Base-by-base conservation (phyloP, 2,888 invertebrate genomes). In the Drosophila recens region DNA sequence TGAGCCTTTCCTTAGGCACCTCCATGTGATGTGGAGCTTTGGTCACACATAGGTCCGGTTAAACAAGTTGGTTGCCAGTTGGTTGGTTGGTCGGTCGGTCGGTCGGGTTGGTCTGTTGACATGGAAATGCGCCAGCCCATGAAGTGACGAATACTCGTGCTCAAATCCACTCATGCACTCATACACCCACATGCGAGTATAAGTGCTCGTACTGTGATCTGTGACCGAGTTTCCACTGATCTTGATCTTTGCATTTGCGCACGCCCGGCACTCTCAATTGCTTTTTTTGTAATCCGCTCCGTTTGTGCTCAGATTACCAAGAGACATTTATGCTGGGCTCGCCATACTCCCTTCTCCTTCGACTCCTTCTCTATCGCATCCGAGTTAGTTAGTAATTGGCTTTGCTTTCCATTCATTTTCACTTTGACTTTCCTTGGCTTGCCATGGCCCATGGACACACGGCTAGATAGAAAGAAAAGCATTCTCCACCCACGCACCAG, bases 371-470 rank as follows among this genome's bases (percentile, higher is more conserved):
- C 45, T 27, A 45, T 27, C 13, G 27, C 13, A n/a, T 58, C 20
- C 38, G 1, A 38, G 40, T 63, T 68, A 49, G 57, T 61, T 72
- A 52, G 76, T 79, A 87, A 85, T 89, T 85, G 87, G 87, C 68
- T 74, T 68, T 85, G 88, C 84, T 85, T 85, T 85, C 84, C 85
- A 87, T 76, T 64, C 87, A 87, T 85, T 85, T 84, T 85, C 84
- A 85, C 89, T 85, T 85, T 85, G 84, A 87, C 84, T 85, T 85
- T 85, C 84, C 84, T 86, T 79, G 46, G 38, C 36, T 84, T 84
- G 89, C 84, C 84, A 83, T 82, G 45, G 42, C 36, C 49, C 65
- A 75, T 67, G 42, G 65, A 58, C 36, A 58, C 36, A 67, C 15
- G 15, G 42, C 43, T 40, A 46, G 58, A 58, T 42, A 45, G 58